Evolutionary conservation across 1,140 invertebrate species (phyloP).

Genomic region (Sminthurides bifidus): DNA sequence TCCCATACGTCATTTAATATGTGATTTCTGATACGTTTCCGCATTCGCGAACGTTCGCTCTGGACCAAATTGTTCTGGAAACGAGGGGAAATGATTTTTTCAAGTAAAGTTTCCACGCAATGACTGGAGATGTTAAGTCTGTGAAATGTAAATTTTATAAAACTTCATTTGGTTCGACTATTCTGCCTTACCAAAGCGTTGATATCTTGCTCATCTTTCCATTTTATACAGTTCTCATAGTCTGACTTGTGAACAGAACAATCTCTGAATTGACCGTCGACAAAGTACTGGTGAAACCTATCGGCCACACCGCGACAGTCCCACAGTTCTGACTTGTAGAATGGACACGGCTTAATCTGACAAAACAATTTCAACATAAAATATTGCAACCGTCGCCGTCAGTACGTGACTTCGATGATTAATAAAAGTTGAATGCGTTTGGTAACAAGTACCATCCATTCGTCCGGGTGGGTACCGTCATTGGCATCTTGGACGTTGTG

Average conservation of each 20-base stretch:
- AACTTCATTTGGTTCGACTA: not conserved
- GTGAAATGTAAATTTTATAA: conserved; percentile 3
- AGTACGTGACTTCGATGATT: too few relatives aligned
- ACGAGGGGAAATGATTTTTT: conserved; percentile 20
- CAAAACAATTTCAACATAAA: too few relatives aligned
- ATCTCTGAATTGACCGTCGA: conserved; percentile 55
- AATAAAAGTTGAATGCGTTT: too few relatives aligned
- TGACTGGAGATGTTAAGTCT: conserved; percentile 14
- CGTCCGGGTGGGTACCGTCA: too few relatives aligned
- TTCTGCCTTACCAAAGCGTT: conserved; percentile 50
- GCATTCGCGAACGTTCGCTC: conserved; percentile 54
- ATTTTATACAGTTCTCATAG: conserved; percentile 58
- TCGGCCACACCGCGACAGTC: conserved; percentile 60
- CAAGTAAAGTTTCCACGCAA: not conserved
- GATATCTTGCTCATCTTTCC: conserved; percentile 47
- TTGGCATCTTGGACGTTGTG: too few relatives aligned
- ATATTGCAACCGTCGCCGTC: too few relatives aligned
- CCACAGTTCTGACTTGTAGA: conserved; percentile 64
- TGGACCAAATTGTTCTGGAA: conserved; percentile 52
- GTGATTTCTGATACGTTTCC: conserved; percentile 50
- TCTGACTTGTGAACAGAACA: conserved; percentile 67
- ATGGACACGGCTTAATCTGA: conserved; percentile 43
- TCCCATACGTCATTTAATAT: conserved; percentile 64
- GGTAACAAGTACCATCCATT: too few relatives aligned
- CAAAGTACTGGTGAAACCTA: conserved; percentile 75